Evolutionary conservation across 2,113 vertebrate species (phyloP).

Genomic region (Alces alces): DNA sequence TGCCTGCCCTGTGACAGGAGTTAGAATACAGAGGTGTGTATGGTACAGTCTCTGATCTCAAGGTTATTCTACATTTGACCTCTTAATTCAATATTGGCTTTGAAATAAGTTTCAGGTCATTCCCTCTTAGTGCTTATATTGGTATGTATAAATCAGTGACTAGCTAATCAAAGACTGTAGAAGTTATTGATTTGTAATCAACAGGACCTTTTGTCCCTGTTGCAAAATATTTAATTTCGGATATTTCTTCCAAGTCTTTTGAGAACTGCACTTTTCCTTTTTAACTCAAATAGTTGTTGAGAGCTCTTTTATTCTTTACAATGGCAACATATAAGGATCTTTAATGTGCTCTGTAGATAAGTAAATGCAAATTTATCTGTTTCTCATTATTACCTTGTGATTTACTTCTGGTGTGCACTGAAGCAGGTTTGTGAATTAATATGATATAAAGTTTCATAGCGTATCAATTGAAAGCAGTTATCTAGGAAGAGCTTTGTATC

Average conservation of each 20-base stretch:
- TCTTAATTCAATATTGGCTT: not conserved
- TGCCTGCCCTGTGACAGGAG: not conserved
- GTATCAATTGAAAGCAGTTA: conserved; percentile 51
- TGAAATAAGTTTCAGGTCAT: conserved; percentile 8
- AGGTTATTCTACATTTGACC: not conserved
- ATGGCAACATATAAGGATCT: not conserved
- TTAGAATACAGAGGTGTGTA: not conserved
- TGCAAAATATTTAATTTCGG: conserved; percentile 28
- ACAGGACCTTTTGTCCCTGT: not conserved
- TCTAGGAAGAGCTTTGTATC: conserved; percentile 29
- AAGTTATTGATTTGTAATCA: conserved; percentile 23
- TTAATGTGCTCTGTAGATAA: not conserved
- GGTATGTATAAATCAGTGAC: not conserved
- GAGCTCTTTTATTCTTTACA: conserved; percentile 13
- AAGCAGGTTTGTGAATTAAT: conserved; percentile 59
- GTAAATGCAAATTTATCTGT: conserved; percentile 51
- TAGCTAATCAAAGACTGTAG: not conserved
- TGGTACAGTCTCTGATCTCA: not conserved
- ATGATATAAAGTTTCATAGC: conserved; percentile 50
- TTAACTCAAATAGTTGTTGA: conserved; percentile 33
- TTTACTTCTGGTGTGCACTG: conserved; percentile 58
- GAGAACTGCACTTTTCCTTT: not conserved
- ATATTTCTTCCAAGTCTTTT: conserved; percentile 31
- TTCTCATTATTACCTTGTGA: conserved; percentile 33
- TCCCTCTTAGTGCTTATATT: not conserved